Percentiles rank a stretch among this genome's conserved stretches.
Conservation (phyloP, 2,888 invertebrate genomes). For the Chorisops tibialis region DNA sequence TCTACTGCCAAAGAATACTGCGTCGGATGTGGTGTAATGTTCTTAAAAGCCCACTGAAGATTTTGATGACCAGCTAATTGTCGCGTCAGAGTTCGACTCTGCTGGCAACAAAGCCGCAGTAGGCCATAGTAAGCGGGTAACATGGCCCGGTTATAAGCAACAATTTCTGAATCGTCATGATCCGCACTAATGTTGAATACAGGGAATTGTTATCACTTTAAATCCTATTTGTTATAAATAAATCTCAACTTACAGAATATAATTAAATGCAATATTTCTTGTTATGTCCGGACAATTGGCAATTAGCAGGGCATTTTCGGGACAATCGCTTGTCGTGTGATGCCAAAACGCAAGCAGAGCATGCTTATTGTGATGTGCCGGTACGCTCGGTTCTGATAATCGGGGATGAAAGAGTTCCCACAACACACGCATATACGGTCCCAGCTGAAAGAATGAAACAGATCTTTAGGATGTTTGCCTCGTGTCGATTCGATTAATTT, state of each 20-base stretch:
- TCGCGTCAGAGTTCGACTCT: conserved; percentile 80
- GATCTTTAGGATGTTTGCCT: neutral
- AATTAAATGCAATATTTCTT: conserved; percentile 94
- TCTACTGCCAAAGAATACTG: conserved; percentile 91
- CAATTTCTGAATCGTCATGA: conserved; percentile 94
- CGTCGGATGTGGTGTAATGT: conserved; percentile 93
- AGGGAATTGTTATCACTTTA: conserved; percentile 15
- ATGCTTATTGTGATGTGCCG: conserved; percentile 94
- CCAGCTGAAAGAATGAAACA: conserved; percentile 63
- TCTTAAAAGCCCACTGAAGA: conserved; percentile 94
- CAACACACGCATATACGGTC: conserved; percentile 84
- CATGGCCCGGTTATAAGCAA: conserved; percentile 90
- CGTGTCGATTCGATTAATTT: too few relatives aligned
- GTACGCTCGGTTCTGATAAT: conserved; percentile 89
- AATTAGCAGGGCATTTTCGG: conserved; percentile 86
- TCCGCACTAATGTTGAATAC: conserved; percentile 66
- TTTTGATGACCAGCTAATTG: conserved; percentile 90
- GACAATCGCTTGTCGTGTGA: conserved; percentile 87
- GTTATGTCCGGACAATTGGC: conserved; percentile 82
- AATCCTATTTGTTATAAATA: conserved; percentile 1
- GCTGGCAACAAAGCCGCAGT: conserved; percentile 84
- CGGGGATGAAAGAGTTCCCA: conserved; percentile 95
- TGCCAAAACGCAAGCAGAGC: conserved; percentile 91
- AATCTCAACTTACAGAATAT: conserved; percentile 74
- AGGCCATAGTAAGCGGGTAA: conserved; percentile 89